phyloP scores from a whole-genome alignment of 2,888 invertebrate species.

The Drosophila meridiana region DNA sequence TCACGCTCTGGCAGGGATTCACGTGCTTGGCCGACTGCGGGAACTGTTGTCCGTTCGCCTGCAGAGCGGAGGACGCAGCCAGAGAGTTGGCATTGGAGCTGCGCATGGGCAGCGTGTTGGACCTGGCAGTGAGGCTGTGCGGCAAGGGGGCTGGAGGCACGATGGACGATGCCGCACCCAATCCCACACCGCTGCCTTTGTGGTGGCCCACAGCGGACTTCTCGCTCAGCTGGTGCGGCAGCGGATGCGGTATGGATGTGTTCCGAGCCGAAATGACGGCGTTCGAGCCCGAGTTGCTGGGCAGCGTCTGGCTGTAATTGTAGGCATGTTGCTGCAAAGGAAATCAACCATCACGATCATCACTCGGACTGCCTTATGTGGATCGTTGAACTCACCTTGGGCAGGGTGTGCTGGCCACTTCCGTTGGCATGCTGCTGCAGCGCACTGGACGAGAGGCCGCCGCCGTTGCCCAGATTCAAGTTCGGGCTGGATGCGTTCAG shows the following conservation, averaged over 20 bases:
- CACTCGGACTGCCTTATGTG: background rate
- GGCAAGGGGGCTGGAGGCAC: conserved; percentile 54
- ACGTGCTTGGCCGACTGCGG: conserved; percentile 71
- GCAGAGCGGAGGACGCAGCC: conserved; percentile 26
- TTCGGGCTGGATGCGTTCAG: conserved; percentile 83
- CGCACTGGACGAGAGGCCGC: conserved; percentile 60
- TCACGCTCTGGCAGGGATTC: conserved; percentile 83
- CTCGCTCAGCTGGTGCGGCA: conserved; percentile 83
- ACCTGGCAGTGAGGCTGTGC: conserved; percentile 48
- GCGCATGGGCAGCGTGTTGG: conserved; percentile 65
- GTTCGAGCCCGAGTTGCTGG: conserved; percentile 64
- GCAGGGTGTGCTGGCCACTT: conserved; percentile 56
- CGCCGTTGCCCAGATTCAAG: conserved; percentile 55
- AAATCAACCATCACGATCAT: background rate
- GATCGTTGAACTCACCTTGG: conserved; percentile 53
- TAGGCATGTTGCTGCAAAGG: conserved; percentile 69
- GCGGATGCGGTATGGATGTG: conserved; percentile 85
- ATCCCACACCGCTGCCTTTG: conserved; percentile 36
- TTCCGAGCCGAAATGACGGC: conserved; percentile 83
- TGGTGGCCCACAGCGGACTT: conserved; percentile 60
- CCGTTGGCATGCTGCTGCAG: conserved; percentile 69
- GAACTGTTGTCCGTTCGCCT: conserved; percentile 59
- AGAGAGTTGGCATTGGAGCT: conserved; percentile 52
- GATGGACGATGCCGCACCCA: conserved; percentile 30
- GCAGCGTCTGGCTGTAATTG: conserved; percentile 82